Evolutionary conservation across 2,113 vertebrate species (phyloP), one percentile per base, ranked within the genome.

Genomic region (Steatornis caripensis): DNA sequence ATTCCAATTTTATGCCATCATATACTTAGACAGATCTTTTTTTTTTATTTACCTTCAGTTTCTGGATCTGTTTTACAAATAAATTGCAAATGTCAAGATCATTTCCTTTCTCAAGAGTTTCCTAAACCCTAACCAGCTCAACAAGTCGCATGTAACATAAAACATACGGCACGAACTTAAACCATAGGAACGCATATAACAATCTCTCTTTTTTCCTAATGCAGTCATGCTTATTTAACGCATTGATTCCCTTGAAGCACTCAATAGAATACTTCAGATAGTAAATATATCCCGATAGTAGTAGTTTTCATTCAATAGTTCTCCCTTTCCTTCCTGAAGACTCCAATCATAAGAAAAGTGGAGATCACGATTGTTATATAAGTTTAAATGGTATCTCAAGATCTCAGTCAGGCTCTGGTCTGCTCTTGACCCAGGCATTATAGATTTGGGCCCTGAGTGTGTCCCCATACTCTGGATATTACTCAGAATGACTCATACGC

Each of bases 71-170:
- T 69, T 93, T 87, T 87, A 74, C 70, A 95, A 89, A 94, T 91
- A 91, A 87, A 91, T 85, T 85, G 84, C 58, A 83, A 91, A 93
- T 62, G 49, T 94, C 84, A 93, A 66, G 49, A 85, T 66, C 46
- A 85, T 82, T 96, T 89, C 91, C 70, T 84, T 95, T 92, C 93
- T 95, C 62, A 89, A 91, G 81, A 45, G 70, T 85, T 96, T 92
- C 84, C 84, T 95, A 83, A 95, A 70, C 37, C 74, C 65, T 91
- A 87, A 91, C 66, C 70, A 95, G 78, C 58, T 91, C 87, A 97
- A 84, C 57, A 71, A 92, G 87, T 87, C 14, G 11, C 81, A 72
- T 24, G 22, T 89, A 94, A 95, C 74, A 45, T 69, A 80, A 95
- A 96, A 85, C 84, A 89, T 61, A 71, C 60, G 92, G 80, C 84